Base-by-base conservation (phyloP, 2,113 vertebrate species). In the Pseudolaguvia tuberculata region DNA sequence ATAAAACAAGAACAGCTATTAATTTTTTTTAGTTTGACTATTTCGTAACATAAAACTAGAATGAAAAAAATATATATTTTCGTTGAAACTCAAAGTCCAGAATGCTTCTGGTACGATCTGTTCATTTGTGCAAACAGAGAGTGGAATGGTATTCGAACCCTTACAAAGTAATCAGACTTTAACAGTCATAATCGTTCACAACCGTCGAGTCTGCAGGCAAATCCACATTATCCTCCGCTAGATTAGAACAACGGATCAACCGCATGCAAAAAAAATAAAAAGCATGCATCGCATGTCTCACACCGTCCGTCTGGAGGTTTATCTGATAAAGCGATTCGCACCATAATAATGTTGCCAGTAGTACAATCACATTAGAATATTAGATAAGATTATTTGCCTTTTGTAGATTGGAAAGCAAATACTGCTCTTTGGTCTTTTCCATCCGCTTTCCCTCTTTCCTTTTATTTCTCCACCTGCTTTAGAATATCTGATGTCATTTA, bases 301-400 rank as follows among this genome's bases (percentile, higher is more conserved):
- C 75, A 79, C 52, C 66, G 80, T 87, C 52, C 66, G 80, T 87
- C 79, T 61, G 62, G 72, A 78, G 51, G 82, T 77, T 39, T 27
- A 79, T 84, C 86, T 83, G 88, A 90, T 88, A 77, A n/a, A 85
- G 82, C 73, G 42, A 35, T 52, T 70, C 79, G 42, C 72, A 78
- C 78, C 83, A 23, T 5, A 81, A 61, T 81, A 82, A 79, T 80
- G 80, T 66, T 81, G 63, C 45, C 56, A 78, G 74, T 81, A 78
- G 84, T 78, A 72, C 86, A 85, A 86, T 86, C 80, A 77, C 65
- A 73, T 85, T 78, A 80, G 35, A 80, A 72, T 65, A 50, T 72
- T 42, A 81, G 81, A 83, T 78, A 70, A 74, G 81, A 78, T 83
- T 84, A 75, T 80, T 85, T 85, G 39, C 72, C 80, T 85, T n/a